phyloP scores from a whole-genome alignment of 1,140 invertebrate species.

The Yoshiicerus persimilis region DNA sequence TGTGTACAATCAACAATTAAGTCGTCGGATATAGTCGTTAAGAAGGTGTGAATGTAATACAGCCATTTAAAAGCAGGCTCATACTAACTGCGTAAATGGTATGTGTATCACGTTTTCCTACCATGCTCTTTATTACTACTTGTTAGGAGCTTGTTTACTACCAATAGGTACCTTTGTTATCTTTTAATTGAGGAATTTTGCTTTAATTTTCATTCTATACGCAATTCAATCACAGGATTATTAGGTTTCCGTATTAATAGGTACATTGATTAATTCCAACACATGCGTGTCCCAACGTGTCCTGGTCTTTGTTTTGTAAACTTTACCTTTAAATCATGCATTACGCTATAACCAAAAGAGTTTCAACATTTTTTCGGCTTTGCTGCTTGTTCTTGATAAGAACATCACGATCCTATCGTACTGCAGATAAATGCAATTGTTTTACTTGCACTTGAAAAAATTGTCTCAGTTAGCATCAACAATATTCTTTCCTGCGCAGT shows the following conservation, averaged over 20 bases:
- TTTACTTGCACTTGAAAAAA: not conserved
- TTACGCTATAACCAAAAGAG: not conserved
- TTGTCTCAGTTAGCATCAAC: not conserved
- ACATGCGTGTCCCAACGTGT: not conserved
- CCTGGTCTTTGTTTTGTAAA: not conserved
- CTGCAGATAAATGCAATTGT: not conserved
- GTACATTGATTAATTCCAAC: not conserved
- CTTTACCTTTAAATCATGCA: not conserved
- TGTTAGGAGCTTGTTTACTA: not conserved
- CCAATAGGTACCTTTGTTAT: not conserved
- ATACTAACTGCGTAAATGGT: not conserved
- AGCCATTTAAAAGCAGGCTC: too few relatives aligned
- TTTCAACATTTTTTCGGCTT: not conserved
- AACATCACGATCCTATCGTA: not conserved
- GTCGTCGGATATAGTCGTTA: not conserved
- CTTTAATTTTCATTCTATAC: not conserved
- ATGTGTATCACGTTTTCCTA: not conserved
- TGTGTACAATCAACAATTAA: not conserved
- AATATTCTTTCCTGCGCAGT: not conserved
- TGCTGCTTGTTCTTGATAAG: not conserved
- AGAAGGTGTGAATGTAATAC: not conserved
- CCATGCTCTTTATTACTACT: not conserved
- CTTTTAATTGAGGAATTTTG: not conserved
- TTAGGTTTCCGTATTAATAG: not conserved
- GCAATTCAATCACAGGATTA: not conserved